Conservation (phyloP, 2,888 invertebrate genomes). For the Troglohyphantes excavatus region DNA sequence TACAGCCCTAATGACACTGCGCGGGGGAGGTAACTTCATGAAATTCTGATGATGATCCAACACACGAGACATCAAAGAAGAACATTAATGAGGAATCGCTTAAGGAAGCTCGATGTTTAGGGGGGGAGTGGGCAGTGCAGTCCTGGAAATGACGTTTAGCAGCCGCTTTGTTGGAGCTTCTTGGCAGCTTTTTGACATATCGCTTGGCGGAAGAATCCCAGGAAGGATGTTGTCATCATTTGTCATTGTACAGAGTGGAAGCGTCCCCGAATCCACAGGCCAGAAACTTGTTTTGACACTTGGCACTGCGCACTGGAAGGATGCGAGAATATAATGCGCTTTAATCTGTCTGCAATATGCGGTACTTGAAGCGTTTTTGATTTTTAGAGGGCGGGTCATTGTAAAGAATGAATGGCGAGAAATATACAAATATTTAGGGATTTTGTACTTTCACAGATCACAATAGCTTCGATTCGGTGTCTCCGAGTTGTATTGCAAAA, state of each 20-base stretch:
- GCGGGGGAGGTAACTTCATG: conserved; percentile 18
- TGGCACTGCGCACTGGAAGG: too few relatives aligned
- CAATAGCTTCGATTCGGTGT: too few relatives aligned
- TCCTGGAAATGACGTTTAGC: not conserved
- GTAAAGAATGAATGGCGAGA: too few relatives aligned
- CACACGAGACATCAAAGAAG: conserved; percentile 10
- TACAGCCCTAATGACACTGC: conserved; percentile 13
- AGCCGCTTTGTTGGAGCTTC: not conserved
- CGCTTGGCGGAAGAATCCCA: not conserved
- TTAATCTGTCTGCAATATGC: too few relatives aligned
- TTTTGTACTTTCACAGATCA: too few relatives aligned
- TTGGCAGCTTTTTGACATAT: conserved; percentile 25
- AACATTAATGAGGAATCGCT: conserved; percentile 9
- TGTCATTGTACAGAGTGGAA: not conserved
- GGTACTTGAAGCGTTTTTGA: too few relatives aligned
- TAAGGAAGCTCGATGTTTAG: not conserved
- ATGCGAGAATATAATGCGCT: too few relatives aligned
- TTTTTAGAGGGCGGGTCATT: too few relatives aligned
- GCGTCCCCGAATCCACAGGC: not conserved
- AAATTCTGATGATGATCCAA: conserved; percentile 47
- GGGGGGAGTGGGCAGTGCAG: not conserved
- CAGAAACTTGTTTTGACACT: too few relatives aligned
- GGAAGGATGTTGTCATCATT: conserved; percentile 19
- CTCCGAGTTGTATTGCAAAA: too few relatives aligned
- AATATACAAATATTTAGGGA: too few relatives aligned